phyloP scores from a whole-genome alignment of 2,113 vertebrate genomes.

The Tachysurus vachellii region DNA sequence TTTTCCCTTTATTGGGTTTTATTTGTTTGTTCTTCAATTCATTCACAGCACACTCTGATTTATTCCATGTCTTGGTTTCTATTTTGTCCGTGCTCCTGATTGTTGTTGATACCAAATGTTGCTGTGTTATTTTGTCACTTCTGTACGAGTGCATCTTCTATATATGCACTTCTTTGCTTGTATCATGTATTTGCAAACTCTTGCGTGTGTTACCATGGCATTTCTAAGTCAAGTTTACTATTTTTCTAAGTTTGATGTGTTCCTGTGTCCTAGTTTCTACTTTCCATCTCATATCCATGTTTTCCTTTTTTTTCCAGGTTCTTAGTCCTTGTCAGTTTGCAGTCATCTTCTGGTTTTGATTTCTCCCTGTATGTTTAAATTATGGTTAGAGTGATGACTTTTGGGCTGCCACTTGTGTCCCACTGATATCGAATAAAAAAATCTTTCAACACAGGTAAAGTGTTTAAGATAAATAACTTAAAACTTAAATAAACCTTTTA shows the following conservation, averaged over 20 bases:
- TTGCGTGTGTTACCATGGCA: not conserved
- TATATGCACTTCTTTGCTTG: not conserved
- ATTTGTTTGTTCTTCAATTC: not conserved
- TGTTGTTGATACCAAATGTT: not conserved
- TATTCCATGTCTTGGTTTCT: not conserved
- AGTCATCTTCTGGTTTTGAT: not conserved
- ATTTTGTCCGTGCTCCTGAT: not conserved
- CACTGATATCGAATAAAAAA: not conserved
- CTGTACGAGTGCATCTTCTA: not conserved
- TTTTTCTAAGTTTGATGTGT: not conserved
- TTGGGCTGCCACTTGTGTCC: too few relatives aligned
- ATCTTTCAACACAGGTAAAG: not conserved
- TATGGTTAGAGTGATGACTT: not conserved
- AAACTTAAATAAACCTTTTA: too few relatives aligned
- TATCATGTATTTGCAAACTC: slow-evolving; percentile 1
- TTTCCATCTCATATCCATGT: not conserved
- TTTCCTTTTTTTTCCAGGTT: not conserved
- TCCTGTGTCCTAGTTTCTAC: not conserved
- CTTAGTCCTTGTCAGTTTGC: not conserved
- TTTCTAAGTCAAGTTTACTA: not conserved
- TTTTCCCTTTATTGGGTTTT: not conserved
- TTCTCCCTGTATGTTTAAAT: not conserved
- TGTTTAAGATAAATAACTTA: not conserved
- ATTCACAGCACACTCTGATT: not conserved
- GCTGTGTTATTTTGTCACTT: not conserved